Conservation (phyloP, 2,888 invertebrate species). For the Biston stratarius region DNA sequence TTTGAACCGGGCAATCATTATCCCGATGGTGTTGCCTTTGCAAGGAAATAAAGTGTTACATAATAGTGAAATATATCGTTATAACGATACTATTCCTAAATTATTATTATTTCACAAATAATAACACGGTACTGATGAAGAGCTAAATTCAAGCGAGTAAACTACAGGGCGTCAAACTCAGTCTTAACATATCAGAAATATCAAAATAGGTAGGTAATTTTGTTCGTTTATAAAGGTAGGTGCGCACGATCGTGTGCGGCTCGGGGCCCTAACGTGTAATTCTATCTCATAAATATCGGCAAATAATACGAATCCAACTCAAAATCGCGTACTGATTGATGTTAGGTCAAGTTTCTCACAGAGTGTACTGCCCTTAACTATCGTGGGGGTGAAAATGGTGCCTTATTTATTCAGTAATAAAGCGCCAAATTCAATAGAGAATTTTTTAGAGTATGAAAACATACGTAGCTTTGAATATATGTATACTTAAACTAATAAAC, state of each 20-base stretch:
- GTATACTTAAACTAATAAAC: no score
- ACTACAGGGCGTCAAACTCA: neutral
- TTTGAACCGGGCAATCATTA: no score
- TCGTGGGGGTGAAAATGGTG: neutral
- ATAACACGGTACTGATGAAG: no score
- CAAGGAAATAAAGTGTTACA: no score
- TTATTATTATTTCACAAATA: no score
- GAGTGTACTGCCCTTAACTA: constrained; percentile 32
- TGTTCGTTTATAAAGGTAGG: constrained; percentile 27
- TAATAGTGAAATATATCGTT: no score
- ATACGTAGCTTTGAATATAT: neutral
- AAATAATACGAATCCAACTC: constrained; percentile 65
- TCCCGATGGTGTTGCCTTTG: no score
- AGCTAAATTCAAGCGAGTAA: no score
- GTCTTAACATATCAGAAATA: constrained; percentile 19
- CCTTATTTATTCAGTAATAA: neutral
- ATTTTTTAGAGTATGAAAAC: neutral
- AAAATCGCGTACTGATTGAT: constrained; percentile 60
- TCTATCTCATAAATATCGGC: constrained; percentile 66
- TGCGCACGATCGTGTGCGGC: constrained; percentile 45
- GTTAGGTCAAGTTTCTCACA: constrained; percentile 47
- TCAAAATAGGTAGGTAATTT: constrained; percentile 19
- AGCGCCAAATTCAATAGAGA: constrained; percentile 4
- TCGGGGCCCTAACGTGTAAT: constrained; percentile 57
- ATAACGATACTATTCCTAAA: no score